Evolutionary conservation across 2,113 vertebrate species (phyloP).

Genomic region (Anguilla japonica): DNA sequence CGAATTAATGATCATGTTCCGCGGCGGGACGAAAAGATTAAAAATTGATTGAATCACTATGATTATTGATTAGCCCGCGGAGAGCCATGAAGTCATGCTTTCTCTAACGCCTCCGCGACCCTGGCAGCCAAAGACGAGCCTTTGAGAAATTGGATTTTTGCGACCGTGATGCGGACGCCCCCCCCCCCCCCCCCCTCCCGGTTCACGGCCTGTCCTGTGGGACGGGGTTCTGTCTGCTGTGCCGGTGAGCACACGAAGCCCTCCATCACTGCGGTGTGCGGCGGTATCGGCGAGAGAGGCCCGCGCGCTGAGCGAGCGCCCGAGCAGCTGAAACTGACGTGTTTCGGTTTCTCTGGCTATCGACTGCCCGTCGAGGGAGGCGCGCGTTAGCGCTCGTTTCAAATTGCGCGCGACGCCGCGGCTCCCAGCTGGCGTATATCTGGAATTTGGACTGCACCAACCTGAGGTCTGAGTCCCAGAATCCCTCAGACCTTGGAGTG

Average conservation of each 20-base stretch:
- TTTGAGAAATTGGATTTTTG: neutral
- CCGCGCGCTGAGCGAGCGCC: neutral
- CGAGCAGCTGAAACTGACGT: neutral
- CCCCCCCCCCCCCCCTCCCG: too few relatives aligned
- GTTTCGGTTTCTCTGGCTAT: conserved; percentile 13
- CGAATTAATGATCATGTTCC: conserved; percentile 46
- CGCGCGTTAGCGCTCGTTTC: conserved; percentile 9
- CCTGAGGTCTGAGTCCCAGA: neutral
- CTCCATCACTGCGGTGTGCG: neutral
- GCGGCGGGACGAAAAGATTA: conserved; percentile 37
- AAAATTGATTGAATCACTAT: conserved; percentile 46
- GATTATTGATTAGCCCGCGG: conserved; percentile 48
- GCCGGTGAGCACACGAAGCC: neutral
- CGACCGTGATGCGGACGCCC: too few relatives aligned
- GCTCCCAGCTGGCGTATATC: neutral
- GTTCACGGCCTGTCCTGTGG: neutral
- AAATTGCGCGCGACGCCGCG: neutral
- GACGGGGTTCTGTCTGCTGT: neutral
- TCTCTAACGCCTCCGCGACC: conserved; percentile 37
- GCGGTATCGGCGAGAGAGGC: too few relatives aligned
- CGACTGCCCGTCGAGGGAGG: neutral
- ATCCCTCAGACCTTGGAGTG: neutral
- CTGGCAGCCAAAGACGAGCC: neutral
- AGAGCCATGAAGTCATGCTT: conserved; percentile 37
- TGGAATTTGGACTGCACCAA: neutral